Conservation (phyloP, 1,140 invertebrate genomes). For the Bombus waltoni region DNA sequence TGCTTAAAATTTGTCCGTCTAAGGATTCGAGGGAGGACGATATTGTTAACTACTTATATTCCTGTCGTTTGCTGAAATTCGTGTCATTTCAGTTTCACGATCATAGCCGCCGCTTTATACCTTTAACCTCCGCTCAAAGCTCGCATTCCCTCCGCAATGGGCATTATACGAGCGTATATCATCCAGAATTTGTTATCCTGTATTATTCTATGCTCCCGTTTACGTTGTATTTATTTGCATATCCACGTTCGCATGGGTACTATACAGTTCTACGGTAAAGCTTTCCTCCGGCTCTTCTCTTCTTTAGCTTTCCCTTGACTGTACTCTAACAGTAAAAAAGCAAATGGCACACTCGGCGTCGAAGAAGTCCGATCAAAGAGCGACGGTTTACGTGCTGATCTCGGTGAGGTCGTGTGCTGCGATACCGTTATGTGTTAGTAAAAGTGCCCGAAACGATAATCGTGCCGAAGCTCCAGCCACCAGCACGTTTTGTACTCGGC, state of each 20-base stretch:
- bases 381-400: conserved; percentile 14
- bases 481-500: background rate
- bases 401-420: background rate
- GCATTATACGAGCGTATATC: background rate
- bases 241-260: conserved; percentile 35
- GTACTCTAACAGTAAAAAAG: conserved; percentile 28
- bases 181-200: conserved; percentile 44
- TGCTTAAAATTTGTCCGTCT: background rate
- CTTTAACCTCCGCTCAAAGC: conserved; percentile 13
- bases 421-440: conserved; percentile 39
- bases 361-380: conserved; percentile 17
- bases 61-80: background rate
- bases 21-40: background rate
- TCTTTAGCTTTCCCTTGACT: conserved; percentile 20
- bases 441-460: conserved; percentile 50
- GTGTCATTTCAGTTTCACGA: conserved; percentile 2
- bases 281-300: conserved; percentile 6
- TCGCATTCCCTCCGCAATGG: too few relatives aligned
- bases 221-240: conserved; percentile 45
- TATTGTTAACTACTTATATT: background rate
- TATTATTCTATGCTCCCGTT: conserved; percentile 16
- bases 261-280: conserved; percentile 14
- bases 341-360: conserved; percentile 29
- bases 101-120: background rate
- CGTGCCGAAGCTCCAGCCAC: background rate